phyloP scores from a whole-genome alignment of 2,797 vertebrate species.

The Syndactyla subalaris region DNA sequence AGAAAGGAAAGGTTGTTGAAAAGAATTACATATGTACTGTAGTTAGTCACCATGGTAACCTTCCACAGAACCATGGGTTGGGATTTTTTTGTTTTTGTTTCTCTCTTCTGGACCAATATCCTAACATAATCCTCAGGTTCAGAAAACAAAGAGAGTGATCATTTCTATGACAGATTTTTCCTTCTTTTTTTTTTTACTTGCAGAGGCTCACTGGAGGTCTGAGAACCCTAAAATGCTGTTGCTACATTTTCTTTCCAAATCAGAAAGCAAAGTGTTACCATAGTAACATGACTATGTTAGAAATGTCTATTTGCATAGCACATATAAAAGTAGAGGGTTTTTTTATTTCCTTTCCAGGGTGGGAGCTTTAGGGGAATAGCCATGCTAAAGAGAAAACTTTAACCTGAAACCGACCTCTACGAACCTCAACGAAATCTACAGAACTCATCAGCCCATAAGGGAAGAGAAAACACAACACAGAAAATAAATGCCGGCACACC shows the following conservation, averaged over 20 bases:
- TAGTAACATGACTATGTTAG: conserved; percentile 85
- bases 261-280: conserved; percentile 85
- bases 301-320: conserved; percentile 88
- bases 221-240: conserved; percentile 81
- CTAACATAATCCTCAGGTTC: conserved; percentile 80
- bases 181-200: conserved; percentile 21
- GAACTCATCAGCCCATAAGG: conserved; percentile 74
- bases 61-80: conserved; percentile 84
- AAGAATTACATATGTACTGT: conserved; percentile 93
- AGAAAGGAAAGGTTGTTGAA: conserved; percentile 83
- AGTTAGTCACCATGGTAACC: conserved; percentile 86
- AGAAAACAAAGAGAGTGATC: conserved; percentile 72
- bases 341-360: conserved; percentile 64
- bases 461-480: conserved; percentile 72
- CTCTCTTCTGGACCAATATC: conserved; percentile 74
- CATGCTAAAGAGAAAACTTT: conserved; percentile 62
- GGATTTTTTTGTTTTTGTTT: conserved; percentile 62
- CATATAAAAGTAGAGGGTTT: conserved; percentile 77
- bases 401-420: conserved; percentile 27
- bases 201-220: conserved; percentile 75
- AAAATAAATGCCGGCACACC: conserved; percentile 67
- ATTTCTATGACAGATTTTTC: conserved; percentile 66
- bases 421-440: conserved; percentile 69
- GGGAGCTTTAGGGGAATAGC: conserved; percentile 46
- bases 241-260: conserved; percentile 81